phyloP scores from a whole-genome alignment of 2,888 invertebrate species.

The Mactromeris polynyma region DNA sequence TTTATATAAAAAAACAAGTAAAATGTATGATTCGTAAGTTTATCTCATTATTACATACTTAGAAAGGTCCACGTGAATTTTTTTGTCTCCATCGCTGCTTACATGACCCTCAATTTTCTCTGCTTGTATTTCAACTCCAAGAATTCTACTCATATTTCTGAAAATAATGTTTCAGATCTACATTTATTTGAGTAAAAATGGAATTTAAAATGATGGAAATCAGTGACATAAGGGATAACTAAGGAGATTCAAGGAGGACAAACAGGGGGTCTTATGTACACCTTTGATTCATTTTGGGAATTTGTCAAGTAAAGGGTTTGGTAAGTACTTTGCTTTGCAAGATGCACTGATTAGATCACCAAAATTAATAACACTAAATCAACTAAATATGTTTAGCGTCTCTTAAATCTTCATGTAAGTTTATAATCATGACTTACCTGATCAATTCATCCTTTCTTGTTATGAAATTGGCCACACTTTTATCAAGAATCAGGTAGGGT shows the following conservation, averaged over 20 bases:
- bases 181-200: background rate
- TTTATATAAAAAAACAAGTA: no score
- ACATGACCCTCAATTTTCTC: slow-evolving; percentile 73
- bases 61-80: slow-evolving; percentile 49
- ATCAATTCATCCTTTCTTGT: background rate
- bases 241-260: no score
- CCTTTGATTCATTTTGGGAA: no score
- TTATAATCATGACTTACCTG: slow-evolving; percentile 14
- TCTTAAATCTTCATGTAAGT: no score
- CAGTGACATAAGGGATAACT: background rate
- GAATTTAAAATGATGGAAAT: background rate
- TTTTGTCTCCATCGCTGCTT: slow-evolving; percentile 16
- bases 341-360: no score
- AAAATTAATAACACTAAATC: no score
- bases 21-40: no score
- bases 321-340: no score
- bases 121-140: slow-evolving; percentile 71
- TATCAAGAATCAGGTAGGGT: background rate
- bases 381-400: no score
- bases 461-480: background rate
- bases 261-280: no score
- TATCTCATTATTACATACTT: slow-evolving; percentile 56
- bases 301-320: no score
- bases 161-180: background rate
- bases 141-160: slow-evolving; percentile 66